A percentile compares a stretch with the other conserved stretches of the same genome.
Conservation (phyloP, 2,797 vertebrate genomes). For the Tympanoctomys barrerae region DNA sequence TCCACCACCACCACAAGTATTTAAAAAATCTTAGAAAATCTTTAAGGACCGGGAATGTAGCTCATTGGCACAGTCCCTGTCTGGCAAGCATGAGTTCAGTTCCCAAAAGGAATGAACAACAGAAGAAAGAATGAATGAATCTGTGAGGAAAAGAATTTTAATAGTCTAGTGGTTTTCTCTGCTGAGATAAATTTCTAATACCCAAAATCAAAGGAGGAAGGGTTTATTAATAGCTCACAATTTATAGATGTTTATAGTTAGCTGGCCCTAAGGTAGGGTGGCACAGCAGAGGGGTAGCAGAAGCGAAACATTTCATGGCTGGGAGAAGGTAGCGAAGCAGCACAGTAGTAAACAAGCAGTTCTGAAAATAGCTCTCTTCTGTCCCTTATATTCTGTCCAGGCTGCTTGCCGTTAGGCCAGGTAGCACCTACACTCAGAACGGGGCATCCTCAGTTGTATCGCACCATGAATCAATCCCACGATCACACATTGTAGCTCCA, state of each 20-base stretch:
- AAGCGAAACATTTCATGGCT: not conserved
- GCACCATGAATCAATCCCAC: not conserved
- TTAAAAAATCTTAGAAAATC: constrained; percentile 46
- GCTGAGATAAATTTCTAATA: not conserved
- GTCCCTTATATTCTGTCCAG: not conserved
- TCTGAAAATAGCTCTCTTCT: not conserved
- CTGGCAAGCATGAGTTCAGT: too few species aligned
- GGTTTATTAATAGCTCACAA: not conserved
- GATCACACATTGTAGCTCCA: not conserved
- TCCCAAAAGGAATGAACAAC: too few species aligned
- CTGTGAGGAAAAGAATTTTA: constrained; percentile 42
- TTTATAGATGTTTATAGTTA: not conserved
- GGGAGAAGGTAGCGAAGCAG: not conserved
- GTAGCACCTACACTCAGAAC: not conserved
- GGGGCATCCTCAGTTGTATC: not conserved
- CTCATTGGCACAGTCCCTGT: too few species aligned
- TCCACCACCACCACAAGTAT: not conserved
- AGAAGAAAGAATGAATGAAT: not conserved
- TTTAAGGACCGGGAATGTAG: not conserved
- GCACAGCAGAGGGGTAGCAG: not conserved
- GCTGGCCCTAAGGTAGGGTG: not conserved
- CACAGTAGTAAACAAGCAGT: not conserved
- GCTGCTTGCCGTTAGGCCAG: not conserved
- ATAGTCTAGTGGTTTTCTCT: not conserved
- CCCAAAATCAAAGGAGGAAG: not conserved